phyloP scores from a whole-genome alignment of 2,888 invertebrate genomes.

The Pristionchus entomophagus region DNA sequence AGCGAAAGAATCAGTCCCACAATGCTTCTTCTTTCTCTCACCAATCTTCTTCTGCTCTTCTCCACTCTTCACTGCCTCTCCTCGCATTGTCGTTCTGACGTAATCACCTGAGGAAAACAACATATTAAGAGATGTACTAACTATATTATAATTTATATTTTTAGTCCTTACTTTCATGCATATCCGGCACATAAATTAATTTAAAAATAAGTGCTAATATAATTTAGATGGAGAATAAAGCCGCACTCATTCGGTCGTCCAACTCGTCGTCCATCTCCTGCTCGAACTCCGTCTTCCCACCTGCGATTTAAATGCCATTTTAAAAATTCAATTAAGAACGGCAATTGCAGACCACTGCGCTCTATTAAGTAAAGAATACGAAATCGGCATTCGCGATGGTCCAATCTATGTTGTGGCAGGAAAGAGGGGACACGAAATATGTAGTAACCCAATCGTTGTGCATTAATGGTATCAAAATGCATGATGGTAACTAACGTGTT shows the following conservation, averaged over 20 bases:
- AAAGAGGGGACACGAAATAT: too few relatives aligned
- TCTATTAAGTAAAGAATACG: too few relatives aligned
- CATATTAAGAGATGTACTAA: background rate
- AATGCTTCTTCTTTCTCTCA: too few relatives aligned
- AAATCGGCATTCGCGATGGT: too few relatives aligned
- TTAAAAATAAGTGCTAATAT: too few relatives aligned
- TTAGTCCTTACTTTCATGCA: too few relatives aligned
- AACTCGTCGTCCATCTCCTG: conserved; percentile 67
- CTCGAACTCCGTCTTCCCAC: conserved; percentile 59
- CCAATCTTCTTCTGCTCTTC: background rate
- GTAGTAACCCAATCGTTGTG: too few relatives aligned
- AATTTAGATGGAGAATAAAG: too few relatives aligned
- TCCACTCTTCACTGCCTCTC: background rate
- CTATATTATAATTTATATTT: background rate
- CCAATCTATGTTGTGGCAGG: background rate
- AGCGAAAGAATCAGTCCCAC: too few relatives aligned
- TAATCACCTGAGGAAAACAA: background rate
- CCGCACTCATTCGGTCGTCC: conserved; percentile 55
- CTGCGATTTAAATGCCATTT: background rate
- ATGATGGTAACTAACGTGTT: background rate
- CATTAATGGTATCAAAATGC: background rate
- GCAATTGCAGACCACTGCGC: too few relatives aligned
- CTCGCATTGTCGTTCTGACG: background rate
- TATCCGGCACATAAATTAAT: too few relatives aligned
- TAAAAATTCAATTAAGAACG: background rate